A percentile compares a stretch with the other conserved stretches of the same genome.
These are phyloP conservation scores for Cryptomyrus ogoouensis DNA, from an alignment of 2,113 vertebrate genomes.

Conservation along the genomic window DNA sequence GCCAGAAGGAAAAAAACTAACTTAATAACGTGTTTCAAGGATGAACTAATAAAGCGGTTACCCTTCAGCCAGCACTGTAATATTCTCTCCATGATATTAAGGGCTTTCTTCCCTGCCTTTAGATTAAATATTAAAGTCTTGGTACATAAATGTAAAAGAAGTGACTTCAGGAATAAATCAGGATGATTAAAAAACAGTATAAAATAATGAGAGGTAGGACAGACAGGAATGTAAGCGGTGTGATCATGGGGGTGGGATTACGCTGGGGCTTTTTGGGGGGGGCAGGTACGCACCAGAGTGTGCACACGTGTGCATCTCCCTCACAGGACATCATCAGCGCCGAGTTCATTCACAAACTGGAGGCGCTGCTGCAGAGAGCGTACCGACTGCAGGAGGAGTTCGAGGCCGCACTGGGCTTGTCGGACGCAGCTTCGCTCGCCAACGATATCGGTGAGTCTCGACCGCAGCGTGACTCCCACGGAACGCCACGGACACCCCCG, in stretches of 20 bases:
- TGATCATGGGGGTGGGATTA: not conserved
- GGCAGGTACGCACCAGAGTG: not conserved
- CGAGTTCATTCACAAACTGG: slow-evolving; percentile 91
- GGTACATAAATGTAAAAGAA: not conserved
- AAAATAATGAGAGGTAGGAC: not conserved
- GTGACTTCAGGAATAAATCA: not conserved
- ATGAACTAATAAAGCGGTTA: not conserved
- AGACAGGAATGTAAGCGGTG: not conserved
- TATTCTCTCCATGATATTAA: not conserved
- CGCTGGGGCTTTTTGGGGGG: not conserved
- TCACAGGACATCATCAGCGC: slow-evolving; percentile 82
- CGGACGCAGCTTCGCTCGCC: slow-evolving; percentile 67
- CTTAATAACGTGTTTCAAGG: not conserved
- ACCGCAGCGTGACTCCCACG: too few relatives aligned
- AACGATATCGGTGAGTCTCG: slow-evolving; percentile 72
- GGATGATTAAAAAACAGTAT: not conserved
- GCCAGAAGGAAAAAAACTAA: not conserved
- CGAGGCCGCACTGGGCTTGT: slow-evolving; percentile 75
- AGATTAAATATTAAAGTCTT: not conserved
- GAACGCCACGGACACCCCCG: not conserved
- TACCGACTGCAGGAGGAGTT: slow-evolving; percentile 94
- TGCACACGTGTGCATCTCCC: not conserved
- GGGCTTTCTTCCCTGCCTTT: not conserved
- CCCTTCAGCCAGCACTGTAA: not conserved
- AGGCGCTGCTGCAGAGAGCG: slow-evolving; percentile 84